Base-by-base conservation (phyloP, 2,797 vertebrate genomes). In the Chelidonichthys spinosus region DNA sequence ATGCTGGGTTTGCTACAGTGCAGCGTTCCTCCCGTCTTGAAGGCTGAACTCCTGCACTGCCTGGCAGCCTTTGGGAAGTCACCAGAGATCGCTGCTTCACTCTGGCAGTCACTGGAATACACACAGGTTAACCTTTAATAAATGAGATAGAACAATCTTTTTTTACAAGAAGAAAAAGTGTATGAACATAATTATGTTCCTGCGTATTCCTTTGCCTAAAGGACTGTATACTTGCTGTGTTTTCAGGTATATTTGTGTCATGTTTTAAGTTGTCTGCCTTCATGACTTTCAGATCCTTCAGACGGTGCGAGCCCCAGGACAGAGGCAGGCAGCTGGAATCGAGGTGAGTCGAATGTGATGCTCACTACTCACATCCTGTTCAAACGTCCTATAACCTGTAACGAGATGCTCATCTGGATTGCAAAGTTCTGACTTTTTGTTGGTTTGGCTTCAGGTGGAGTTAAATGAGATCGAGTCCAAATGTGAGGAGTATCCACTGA, bases 101-200 rank as follows among this genome's bases (percentile, higher is more conserved):
- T 99, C 53, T 99, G 98, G 98, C 98, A 99, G 69, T 99, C 98
- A 0, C 85, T 99, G 91, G 98, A 99, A 78, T 99, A 98, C 69
- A 97, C 97, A 3, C 98, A 99, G 97, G 98, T 98, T 50, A 58
- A 75, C 2, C 13, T 33, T 39, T 50, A 46, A 17, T 15, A 15
- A 3, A 52, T 17, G 0, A 52, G 25, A 11, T 0, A 40, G 3
- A 36, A 36, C 9, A 7, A 7, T 55, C 40, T 5, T 14, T 54
- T 54, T 47, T 65, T 35, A 15, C 14, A 53, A 47, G 5, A 47
- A 33, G 1, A 2, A 42, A 11, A 35, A 0, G 36, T n/a, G 44
- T 53, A 17, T 37, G 18, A 62, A 18, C n/a, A 49, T 11, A 9
- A 32, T 66, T n/a, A 25, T n/a, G n/a, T n/a, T n/a, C n/a, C n/a